phyloP scores from a whole-genome alignment of 2,888 invertebrate species.

The Agriotes lineatus region DNA sequence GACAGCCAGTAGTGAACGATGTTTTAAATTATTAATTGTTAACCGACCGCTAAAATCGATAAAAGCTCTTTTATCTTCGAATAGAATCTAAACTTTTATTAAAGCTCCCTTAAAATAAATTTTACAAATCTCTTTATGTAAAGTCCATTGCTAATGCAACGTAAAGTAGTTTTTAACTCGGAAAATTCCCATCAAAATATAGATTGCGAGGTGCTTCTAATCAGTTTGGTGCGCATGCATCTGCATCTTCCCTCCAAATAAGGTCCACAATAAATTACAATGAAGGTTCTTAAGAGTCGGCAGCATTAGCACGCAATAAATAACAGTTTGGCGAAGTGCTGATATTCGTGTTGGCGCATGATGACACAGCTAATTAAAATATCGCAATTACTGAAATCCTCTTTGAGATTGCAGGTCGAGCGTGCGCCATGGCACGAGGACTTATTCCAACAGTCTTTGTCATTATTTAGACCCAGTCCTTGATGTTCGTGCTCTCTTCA shows the following conservation, averaged over 20 bases:
- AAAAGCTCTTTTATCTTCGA: no score
- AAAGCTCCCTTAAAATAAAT: no score
- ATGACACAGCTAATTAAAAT: slow-evolving; percentile 61
- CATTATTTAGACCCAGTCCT: slow-evolving; percentile 40
- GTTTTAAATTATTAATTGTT: no score
- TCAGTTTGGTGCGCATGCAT: slow-evolving; percentile 27
- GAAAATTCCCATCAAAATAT: no score
- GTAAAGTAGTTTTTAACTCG: no score
- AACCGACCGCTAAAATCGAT: no score
- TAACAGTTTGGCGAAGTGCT: slow-evolving; percentile 39
- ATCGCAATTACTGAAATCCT: slow-evolving; percentile 58
- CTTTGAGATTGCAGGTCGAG: slow-evolving; percentile 49
- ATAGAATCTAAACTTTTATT: no score
- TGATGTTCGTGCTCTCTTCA: slow-evolving; percentile 40
- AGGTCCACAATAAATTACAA: slow-evolving; percentile 26
- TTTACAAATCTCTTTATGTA: no score
- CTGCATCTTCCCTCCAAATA: slow-evolving; percentile 34
- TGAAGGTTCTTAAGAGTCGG: slow-evolving; percentile 32
- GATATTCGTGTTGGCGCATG: slow-evolving; percentile 55
- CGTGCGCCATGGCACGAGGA: slow-evolving; percentile 40
- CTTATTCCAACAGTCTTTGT: slow-evolving; percentile 37
- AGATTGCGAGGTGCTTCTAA: no score
- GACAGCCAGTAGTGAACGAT: no score
- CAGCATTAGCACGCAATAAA: slow-evolving; percentile 39
- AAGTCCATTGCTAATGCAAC: no score